A percentile compares a stretch with the other conserved stretches of the same genome.
phyloP scores from a whole-genome alignment of 2,888 invertebrate genomes.

The Fragum whitleyi region DNA sequence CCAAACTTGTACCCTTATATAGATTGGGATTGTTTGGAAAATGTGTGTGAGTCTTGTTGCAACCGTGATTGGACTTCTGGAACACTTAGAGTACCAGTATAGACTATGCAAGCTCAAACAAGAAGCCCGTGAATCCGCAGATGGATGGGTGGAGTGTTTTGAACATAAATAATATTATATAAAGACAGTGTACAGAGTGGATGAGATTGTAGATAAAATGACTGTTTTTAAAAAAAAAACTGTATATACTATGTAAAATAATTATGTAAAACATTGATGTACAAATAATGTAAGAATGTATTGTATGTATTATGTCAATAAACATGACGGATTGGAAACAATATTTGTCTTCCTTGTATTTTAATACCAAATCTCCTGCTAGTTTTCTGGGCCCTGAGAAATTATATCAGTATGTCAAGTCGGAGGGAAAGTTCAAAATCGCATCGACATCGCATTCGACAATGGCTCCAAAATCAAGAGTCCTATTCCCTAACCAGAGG shows the following conservation, averaged over 20 bases:
- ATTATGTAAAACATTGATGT: not conserved
- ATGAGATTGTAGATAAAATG: not conserved
- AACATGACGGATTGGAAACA: constrained; percentile 41
- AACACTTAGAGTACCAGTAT: too few species aligned
- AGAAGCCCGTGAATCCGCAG: too few species aligned
- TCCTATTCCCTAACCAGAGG: constrained; percentile 45
- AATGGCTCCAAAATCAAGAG: constrained; percentile 56
- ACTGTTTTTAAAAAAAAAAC: not conserved
- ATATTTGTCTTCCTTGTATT: constrained; percentile 45
- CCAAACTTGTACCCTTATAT: too few species aligned
- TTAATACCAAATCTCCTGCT: constrained; percentile 38
- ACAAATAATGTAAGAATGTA: not conserved
- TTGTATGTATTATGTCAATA: not conserved
- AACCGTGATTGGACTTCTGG: too few species aligned
- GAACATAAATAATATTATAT: too few species aligned
- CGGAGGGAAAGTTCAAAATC: constrained; percentile 31
- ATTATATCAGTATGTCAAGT: constrained; percentile 41
- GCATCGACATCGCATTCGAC: constrained; percentile 33
- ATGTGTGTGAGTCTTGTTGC: too few species aligned
- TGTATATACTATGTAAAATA: not conserved
- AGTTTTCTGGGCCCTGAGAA: constrained; percentile 45
- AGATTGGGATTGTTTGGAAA: too few species aligned
- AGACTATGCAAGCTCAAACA: too few species aligned
- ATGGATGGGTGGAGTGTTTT: too few species aligned
- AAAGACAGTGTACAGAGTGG: not conserved